Base-by-base conservation (phyloP, 2,888 invertebrate species). In the Aquatica leii region DNA sequence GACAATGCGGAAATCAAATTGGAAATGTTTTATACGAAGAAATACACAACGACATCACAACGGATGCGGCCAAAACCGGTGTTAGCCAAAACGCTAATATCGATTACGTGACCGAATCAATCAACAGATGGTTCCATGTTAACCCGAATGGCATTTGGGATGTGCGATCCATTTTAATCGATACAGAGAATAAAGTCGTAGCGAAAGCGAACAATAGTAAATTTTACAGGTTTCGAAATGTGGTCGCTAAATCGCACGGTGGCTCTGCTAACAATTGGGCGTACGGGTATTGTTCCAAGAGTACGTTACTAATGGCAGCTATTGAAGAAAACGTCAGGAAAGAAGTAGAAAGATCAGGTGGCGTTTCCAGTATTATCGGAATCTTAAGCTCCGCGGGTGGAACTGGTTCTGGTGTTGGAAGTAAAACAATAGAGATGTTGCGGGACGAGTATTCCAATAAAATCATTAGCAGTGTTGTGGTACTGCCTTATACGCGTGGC, bases 261-360 rank as follows among this genome's bases (percentile, higher is more conserved):
- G 85, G 85, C 20, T 81, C 83, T 14, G 85, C 82, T 1, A 86
- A 86, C 69, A 86, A 86, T 74, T 86, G 85, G 85, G 84, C 84
- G 0, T 83, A 79, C 61, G 86, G 85, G 31, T 85, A 84, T 68
- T 71, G 71, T 1, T 71, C 72, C n/a, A 83, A 80, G 68, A 81
- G 84, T 37, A 73, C 76, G 31, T 71, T 80, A 41, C 61, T 85
- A 9, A 70, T 75, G 6, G 75, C 77, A 3, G 71, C 75, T 1
- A 74, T 83, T 21, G 57, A 83, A 48, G 82, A 85, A 41, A 71
- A 69, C 35, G 70, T 82, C 1, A 74, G 83, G 58, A 76, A 69
- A 59, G 83, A 84, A 73, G 66, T 78, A 40, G 85, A 86, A 71
- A 79, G 74, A 41, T 74, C 79, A 54, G 84, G 84, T 74, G 73